phyloP scores from a whole-genome alignment of 30 jellyfish, hydroid and myxozoan genomes.

The Pelagia noctiluca region DNA sequence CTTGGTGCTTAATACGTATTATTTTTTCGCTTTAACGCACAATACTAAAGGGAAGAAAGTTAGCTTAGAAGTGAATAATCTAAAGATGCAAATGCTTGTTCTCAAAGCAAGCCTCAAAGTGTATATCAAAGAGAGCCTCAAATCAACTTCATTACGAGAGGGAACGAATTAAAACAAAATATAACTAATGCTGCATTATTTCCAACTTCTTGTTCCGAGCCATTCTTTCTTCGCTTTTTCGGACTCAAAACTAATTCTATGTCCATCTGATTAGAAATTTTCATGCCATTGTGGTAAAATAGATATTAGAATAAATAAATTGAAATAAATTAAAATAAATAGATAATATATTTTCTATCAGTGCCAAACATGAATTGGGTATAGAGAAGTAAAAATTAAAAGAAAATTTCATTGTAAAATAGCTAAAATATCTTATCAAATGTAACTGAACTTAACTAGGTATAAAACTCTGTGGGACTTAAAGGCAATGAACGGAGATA shows the following conservation, averaged over 20 bases:
- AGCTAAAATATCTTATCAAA: no score
- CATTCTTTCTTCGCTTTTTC: not conserved
- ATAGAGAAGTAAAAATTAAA: no score
- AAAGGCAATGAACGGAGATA: no score
- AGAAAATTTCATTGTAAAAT: no score
- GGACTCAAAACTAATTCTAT: not conserved
- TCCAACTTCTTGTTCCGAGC: not conserved
- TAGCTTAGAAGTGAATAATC: not conserved
- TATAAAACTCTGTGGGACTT: no score
- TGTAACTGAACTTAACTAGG: no score
- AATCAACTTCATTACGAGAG: not conserved
- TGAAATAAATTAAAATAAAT: no score
- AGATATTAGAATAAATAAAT: no score
- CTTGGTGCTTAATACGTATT: not conserved
- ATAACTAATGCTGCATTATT: not conserved
- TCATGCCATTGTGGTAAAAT: no score
- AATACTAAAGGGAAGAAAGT: constrained; percentile 1
- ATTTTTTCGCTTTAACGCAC: not conserved
- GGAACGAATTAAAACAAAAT: not conserved
- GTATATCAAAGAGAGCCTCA: not conserved
- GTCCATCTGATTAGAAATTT: not conserved
- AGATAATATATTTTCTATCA: no score
- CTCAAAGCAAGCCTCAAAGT: not conserved
- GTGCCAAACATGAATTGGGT: no score
- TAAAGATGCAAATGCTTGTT: not conserved